Base-by-base conservation (phyloP, 2,113 vertebrate genomes). In the Numida meleagris region DNA sequence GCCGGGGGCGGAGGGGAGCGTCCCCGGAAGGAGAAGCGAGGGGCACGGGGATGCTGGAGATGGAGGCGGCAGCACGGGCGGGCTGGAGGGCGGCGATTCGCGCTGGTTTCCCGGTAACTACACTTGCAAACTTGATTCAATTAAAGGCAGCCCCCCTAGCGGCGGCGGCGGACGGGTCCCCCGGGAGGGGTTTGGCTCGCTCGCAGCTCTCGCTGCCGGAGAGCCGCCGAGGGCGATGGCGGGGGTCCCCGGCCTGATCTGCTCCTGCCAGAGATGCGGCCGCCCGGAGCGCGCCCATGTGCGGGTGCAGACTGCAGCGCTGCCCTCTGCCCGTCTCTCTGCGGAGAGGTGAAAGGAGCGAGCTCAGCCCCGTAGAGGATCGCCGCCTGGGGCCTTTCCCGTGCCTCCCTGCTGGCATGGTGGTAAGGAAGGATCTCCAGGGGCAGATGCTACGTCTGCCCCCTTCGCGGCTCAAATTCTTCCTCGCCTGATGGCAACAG, bases 401-500 rank as follows among this genome's bases (percentile, higher is more conserved):
- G 1, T 34, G 6, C 27, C 45, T 90, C 25, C 61, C 34, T 6
- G 20, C 43, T 78, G 21, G 17, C 33, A 4, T 7, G 70, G 65
- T 51, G 40, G 73, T 9, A 58, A 71, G 77, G 42, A 83, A 46
- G 70, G 16, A 59, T 75, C 57, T 46, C 66, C 74, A 14, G 82
- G n/a, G 61, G 57, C 38, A 57, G 50, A 25, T 38, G 51, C 20
- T 46, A 43, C 23, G 34, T 43, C 53, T 24, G 38, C 11, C 25
- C 8, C 25, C 17, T 10, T 67, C 29, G 1, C 20, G 55, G 29
- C 40, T 67, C 40, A 14, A 25, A n/a, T 45, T 65, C 15, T 34
- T 25, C 33, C 78, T 89, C 63, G n/a, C 74, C 82, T 48, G 36
- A 13, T 1, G 16, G 46, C 95, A 96, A 93, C 95, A 94, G 85